Evolutionary conservation across 2,888 invertebrate species (phyloP), one percentile per base, ranked within the genome.

Genomic region (Amphimallon solstitiale): DNA sequence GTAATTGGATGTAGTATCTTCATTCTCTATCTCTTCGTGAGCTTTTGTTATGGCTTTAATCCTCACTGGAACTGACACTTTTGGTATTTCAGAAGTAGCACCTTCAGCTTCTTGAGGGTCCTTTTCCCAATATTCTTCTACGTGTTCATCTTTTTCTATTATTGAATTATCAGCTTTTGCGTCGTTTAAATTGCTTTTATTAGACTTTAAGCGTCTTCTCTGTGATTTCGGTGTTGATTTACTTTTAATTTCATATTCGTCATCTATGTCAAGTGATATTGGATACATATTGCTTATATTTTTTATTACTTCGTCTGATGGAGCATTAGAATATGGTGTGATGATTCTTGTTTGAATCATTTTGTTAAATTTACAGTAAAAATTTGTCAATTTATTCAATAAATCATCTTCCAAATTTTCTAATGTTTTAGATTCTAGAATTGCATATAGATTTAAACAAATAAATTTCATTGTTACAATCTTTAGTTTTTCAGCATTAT

Each of bases 381-480:
- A 90, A 2, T 83, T 82, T 1, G 89, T 88, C 14, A 94, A 84
- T 45, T 90, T 89, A 46, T 86, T 84, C 21, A 94, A 78, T 0
- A 90, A 81, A 0, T 84, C 83, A 1, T 86, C 83, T 68, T 90
- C 89, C 63, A 93, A 78, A 12, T 84, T 80, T 68, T 92, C 91
- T 56, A 94, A 81, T 29, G 85, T 83, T 75, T 87, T 87, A 71
- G 87, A 87, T 79, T 92, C 92, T 4, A 95, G 81, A 9, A 94
- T 82, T 14, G 90, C 85, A 3, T 89, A 83, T 45, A 95, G 80
- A 81, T 95, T 95, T 52, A 91, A 84, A 3, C 88, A 88, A 66
- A 95, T 90, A 76, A 90, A 95, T 75, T 92, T 89, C 86, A 92
- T 87, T 78, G 91, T 92, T 67, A 88, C 88, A 10, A 83, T 82